These are phyloP conservation scores for Drosophila tripunctata DNA, from an alignment of 2,888 invertebrate species.

Conservation along the genomic window DNA sequence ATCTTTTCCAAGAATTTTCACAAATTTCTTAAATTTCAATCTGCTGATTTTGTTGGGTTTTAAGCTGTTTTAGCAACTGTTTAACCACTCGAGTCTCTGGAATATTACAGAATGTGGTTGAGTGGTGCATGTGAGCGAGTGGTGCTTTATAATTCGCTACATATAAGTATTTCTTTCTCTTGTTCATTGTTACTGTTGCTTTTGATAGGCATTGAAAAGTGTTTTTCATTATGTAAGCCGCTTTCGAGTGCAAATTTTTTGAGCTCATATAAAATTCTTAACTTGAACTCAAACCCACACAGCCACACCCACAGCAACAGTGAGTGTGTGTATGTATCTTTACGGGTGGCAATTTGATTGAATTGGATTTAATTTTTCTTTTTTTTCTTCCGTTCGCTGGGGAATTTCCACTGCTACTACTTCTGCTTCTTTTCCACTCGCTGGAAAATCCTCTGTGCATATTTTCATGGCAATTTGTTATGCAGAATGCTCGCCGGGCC, in stretches of 20 bases:
- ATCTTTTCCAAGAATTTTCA: not conserved
- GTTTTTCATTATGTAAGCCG: conserved; percentile 49
- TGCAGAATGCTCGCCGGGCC: conserved; percentile 44
- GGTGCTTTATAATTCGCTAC: not conserved
- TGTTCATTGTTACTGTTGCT: not conserved
- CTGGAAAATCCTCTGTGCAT: conserved; percentile 16
- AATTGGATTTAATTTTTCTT: conserved; percentile 45
- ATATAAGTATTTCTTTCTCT: not conserved
- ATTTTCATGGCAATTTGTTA: conserved; percentile 48
- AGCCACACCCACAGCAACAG: not conserved
- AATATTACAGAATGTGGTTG: not conserved
- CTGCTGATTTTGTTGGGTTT: not conserved
- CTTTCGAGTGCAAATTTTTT: conserved; percentile 32
- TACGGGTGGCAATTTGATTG: conserved; percentile 44
- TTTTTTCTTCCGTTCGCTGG: not conserved
- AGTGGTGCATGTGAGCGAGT: not conserved
- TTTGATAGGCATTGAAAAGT: conserved; percentile 23
- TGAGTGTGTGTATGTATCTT: not conserved
- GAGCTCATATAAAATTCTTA: conserved; percentile 28
- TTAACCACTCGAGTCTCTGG: not conserved
- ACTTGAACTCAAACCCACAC: not conserved
- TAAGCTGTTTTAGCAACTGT: not conserved
- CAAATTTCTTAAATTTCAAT: not conserved
- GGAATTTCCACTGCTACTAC: conserved; percentile 17
- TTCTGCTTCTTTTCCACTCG: not conserved